These are phyloP conservation scores for Dryobates pubescens DNA, from an alignment of 2,797 vertebrate species.

Conservation along the genomic window DNA sequence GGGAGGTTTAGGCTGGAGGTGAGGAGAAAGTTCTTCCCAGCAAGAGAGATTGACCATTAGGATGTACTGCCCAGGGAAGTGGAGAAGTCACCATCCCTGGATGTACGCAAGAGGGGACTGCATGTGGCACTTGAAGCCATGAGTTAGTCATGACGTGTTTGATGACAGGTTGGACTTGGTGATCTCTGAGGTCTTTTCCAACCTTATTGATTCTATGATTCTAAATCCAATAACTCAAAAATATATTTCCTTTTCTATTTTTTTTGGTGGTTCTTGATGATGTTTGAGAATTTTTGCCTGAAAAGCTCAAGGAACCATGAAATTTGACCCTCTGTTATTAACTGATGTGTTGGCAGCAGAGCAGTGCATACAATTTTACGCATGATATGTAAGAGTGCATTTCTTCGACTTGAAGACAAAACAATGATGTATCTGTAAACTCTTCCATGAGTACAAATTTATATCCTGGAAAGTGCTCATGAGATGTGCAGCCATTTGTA, in stretches of 20 bases:
- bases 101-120: too few species aligned
- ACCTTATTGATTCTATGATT: too few species aligned
- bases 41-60: too few species aligned
- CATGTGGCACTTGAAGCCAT: too few species aligned
- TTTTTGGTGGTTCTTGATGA: neutral
- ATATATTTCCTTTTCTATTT: neutral
- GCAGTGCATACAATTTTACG: slow-evolving; percentile 17
- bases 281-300: neutral
- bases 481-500: slow-evolving; percentile 17
- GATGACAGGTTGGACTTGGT: too few species aligned
- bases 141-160: too few species aligned
- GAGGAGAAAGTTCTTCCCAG: too few species aligned
- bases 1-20: too few species aligned
- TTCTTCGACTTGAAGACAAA: slow-evolving; percentile 41
- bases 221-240: neutral
- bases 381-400: slow-evolving; percentile 1
- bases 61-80: too few species aligned
- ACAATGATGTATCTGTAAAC: slow-evolving; percentile 40
- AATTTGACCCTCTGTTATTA: neutral
- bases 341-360: slow-evolving; percentile 12
- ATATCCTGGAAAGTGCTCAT: slow-evolving; percentile 10
- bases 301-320: neutral
- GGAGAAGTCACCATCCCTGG: too few species aligned
- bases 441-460: slow-evolving; percentile 52
- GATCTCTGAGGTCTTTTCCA: too few species aligned